Conservation (phyloP, 2,113 vertebrate genomes). For the Bettongia penicillata region DNA sequence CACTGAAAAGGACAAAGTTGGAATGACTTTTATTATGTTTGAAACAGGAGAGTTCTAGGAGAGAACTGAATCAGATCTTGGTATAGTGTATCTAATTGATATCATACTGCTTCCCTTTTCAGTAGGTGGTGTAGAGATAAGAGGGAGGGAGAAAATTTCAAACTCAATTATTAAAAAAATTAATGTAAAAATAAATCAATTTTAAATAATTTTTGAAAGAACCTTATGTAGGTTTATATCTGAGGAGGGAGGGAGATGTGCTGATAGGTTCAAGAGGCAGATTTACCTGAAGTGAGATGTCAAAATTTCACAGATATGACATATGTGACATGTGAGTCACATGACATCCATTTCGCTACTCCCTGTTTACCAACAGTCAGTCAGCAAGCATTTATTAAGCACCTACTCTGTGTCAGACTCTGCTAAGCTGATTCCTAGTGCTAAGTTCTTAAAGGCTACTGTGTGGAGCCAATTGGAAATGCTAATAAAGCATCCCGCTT, state of each 20-base stretch:
- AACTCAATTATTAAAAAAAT: not conserved
- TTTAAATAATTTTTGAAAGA: conserved; percentile 27
- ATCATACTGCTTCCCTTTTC: not conserved
- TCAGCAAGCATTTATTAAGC: not conserved
- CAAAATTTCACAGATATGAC: not conserved
- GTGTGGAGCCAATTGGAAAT: not conserved
- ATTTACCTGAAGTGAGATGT: not conserved
- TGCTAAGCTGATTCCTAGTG: not conserved
- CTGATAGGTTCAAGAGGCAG: not conserved
- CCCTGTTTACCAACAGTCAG: not conserved
- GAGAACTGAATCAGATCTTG: not conserved
- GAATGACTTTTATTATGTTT: not conserved
- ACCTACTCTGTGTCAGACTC: not conserved
- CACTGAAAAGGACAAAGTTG: not conserved
- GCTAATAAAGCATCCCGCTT: not conserved
- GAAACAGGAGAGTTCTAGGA: not conserved
- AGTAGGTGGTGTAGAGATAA: not conserved
- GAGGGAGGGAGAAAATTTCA: not conserved
- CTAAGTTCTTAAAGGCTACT: not conserved
- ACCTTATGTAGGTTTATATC: not conserved
- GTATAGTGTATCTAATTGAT: not conserved
- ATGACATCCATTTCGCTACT: not conserved
- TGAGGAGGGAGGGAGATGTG: not conserved
- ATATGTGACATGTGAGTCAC: not conserved
- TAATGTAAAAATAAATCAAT: not conserved